Base-by-base conservation (phyloP, 2,888 invertebrate species). In the Acronicta leporina region DNA sequence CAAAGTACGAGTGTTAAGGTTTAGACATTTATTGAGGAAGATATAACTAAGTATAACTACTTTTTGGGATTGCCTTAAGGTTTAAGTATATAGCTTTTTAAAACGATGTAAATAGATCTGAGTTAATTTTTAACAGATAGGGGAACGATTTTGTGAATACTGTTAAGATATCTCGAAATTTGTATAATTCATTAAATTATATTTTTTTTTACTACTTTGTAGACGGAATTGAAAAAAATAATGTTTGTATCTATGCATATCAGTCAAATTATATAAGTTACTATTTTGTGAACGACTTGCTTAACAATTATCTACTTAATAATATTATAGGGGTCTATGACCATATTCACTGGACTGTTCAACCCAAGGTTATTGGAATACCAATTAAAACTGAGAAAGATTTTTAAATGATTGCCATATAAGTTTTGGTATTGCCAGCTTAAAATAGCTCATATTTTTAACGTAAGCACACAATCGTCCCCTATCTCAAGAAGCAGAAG, bases 91-190 rank as follows among this genome's bases (percentile, higher is more conserved):
- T 27, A 27, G 9, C 8, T 30, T 8, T 2, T 9, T 30, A 2
- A 5, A 30, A 10, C 10, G 5, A 0, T 33, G 13, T 27, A 40
- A 40, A 45, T 46, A 42, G 73, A 73, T 71, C 73, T 72, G 73
- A 75, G 73, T 33, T 27, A 42, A 14, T 38, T 62, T 54, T 48
- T 13, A 16, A 35, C 5, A n/a, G 51, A 51, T 49, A 56, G 51
- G 79, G 73, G 63, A 70, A 74, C 78, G 81, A 74, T 78, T 75
- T 71, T 75, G 78, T 69, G 57, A 59, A 58, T 20, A 13, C 38
- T 20, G 14, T 2, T 11, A 35, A 13, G 6, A 38, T 35, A 53
- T 40, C 14, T 50, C 14, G 16, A 42, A 56, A 55, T 42, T 41
- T n/a, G 50, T n/a, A 5, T 44, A 48, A 40, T 45, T 45, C 57